A percentile compares a stretch with the other conserved stretches of the same genome.
These are phyloP conservation scores for Drosophila greeni DNA, from an alignment of 2,888 invertebrate genomes.

Conservation along the genomic window DNA sequence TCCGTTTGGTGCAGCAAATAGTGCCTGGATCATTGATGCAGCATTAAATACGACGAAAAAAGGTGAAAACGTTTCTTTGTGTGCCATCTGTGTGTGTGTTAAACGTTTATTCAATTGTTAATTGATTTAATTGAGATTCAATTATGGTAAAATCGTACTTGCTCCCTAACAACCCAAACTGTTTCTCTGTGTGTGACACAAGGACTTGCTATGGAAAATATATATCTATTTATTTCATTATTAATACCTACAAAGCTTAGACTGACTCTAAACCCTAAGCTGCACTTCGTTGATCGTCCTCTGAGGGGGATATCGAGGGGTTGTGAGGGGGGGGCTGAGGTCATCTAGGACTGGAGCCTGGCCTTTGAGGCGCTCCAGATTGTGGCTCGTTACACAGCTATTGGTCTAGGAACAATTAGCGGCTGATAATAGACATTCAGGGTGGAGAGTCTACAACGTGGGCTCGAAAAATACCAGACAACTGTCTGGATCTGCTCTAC, in stretches of 20 bases:
- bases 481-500: conserved; percentile 13
- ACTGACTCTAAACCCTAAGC: conserved; percentile 4
- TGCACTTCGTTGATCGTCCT: conserved; percentile 43
- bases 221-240: conserved; percentile 10
- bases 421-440: conserved; percentile 40
- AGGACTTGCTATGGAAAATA: conserved; percentile 28
- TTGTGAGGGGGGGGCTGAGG: conserved; percentile 14
- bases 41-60: conserved; percentile 21
- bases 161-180: conserved; percentile 59
- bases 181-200: conserved; percentile 11
- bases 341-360: conserved; percentile 32
- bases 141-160: conserved; percentile 33
- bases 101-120: conserved; percentile 41
- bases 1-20: conserved; percentile 23
- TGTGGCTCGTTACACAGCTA: conserved; percentile 34
- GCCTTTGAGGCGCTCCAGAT: conserved; percentile 40
- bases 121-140: conserved; percentile 42
- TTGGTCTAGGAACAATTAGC: conserved; percentile 65
- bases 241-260: conserved; percentile 11
- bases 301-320: conserved; percentile 6
- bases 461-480: conserved; percentile 41
- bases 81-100: conserved; percentile 6
- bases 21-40: conserved; percentile 28
- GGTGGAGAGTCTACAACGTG: conserved; percentile 33
- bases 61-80: conserved; percentile 7